These are phyloP conservation scores for Fundulus diaphanus DNA, from an alignment of 2,797 vertebrate species.

Conservation along the genomic window DNA sequence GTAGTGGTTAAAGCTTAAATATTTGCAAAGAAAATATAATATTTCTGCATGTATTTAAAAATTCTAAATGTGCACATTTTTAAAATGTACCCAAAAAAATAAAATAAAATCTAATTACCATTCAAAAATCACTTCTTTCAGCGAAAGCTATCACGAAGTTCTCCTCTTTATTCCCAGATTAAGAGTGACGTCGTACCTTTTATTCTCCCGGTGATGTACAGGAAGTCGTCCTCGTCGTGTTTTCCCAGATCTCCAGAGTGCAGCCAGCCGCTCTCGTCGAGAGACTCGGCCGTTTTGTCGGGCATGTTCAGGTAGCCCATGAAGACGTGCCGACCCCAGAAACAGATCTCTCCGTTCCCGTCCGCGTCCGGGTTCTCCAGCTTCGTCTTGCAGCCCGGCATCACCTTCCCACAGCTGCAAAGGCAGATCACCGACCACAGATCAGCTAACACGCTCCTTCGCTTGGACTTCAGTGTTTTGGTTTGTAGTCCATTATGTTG, in stretches of 20 bases:
- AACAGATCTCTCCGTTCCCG: conserved; percentile 82
- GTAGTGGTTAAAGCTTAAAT: neutral
- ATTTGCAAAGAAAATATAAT: neutral
- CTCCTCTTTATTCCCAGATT: neutral
- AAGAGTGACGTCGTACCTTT: conserved; percentile 70
- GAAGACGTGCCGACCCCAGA: conserved; percentile 84
- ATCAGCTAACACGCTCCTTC: neutral
- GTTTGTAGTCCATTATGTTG: neutral
- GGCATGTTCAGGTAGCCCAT: conserved; percentile 85
- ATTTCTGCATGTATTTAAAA: no score
- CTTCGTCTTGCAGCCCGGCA: conserved; percentile 77
- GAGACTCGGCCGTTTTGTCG: conserved; percentile 77
- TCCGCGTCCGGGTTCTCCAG: conserved; percentile 77
- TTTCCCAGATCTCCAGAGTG: conserved; percentile 85
- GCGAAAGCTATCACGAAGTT: neutral
- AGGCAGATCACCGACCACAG: conserved; percentile 6
- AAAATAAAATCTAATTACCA: neutral
- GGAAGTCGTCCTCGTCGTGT: conserved; percentile 67
- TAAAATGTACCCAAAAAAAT: neutral
- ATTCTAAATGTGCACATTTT: no score
- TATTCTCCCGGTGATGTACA: conserved; percentile 86
- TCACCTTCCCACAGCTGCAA: conserved; percentile 81
- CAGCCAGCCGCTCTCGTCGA: conserved; percentile 83
- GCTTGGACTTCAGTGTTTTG: neutral
- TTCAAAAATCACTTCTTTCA: neutral